Evolutionary conservation across 2,888 invertebrate species (phyloP).

Genomic region (Autographa pulchrina): DNA sequence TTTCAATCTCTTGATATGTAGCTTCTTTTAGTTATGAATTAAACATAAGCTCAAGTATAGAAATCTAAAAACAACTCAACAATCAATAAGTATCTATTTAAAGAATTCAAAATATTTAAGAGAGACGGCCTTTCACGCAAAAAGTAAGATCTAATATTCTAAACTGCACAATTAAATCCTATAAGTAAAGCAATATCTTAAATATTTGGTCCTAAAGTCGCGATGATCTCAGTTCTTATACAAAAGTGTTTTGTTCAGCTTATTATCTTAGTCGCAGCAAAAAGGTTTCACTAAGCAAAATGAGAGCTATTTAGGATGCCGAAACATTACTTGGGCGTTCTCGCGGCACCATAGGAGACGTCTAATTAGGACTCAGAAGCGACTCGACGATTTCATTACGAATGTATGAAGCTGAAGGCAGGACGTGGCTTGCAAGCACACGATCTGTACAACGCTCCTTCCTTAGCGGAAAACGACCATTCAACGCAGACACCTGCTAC

Average conservation of each 20-base stretch:
- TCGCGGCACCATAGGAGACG: conserved; percentile 60
- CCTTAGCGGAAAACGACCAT: conserved; percentile 73
- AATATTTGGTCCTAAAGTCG: conserved; percentile 26
- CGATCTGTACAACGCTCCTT: conserved; percentile 83
- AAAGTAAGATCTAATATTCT: neutral
- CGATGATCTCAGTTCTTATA: conserved; percentile 14
- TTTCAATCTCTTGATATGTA: no score
- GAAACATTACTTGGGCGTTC: conserved; percentile 51
- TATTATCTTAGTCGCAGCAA: conserved; percentile 25
- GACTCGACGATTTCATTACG: conserved; percentile 82
- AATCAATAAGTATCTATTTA: neutral
- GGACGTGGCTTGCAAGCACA: conserved; percentile 83
- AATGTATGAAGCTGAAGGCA: conserved; percentile 80
- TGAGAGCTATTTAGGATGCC: conserved; percentile 44
- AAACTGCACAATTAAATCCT: neutral
- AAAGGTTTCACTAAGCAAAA: conserved; percentile 41
- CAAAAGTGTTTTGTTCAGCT: conserved; percentile 27
- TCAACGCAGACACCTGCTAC: conserved; percentile 66
- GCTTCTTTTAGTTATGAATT: no score
- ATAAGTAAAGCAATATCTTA: conserved; percentile 15
- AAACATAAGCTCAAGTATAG: no score
- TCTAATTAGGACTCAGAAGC: conserved; percentile 78
- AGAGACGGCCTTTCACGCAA: neutral
- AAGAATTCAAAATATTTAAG: conserved; percentile 18
- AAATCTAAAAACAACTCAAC: no score